These are phyloP conservation scores for Alectoris magna DNA, from an alignment of 2,797 vertebrate genomes.

Conservation along the genomic window DNA sequence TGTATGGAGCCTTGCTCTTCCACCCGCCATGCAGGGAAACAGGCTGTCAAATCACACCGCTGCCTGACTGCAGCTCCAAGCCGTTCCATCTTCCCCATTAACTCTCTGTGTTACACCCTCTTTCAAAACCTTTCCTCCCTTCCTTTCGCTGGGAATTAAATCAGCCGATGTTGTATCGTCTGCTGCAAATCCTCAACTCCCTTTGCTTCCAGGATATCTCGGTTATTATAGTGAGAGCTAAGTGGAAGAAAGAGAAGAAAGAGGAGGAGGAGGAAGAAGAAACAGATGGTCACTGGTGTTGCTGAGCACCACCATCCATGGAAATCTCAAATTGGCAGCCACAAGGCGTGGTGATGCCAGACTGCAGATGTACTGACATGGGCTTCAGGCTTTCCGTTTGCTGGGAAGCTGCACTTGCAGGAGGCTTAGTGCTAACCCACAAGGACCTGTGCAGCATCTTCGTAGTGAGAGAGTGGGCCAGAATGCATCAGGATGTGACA, in stretches of 20 bases:
- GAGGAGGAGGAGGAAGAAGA: not conserved
- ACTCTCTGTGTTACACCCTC: not conserved
- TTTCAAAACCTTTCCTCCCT: not conserved
- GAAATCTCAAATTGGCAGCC: constrained; percentile 6
- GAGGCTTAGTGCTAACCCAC: not conserved
- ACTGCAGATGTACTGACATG: constrained; percentile 8
- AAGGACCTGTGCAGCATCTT: not conserved
- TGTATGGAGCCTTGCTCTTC: not conserved
- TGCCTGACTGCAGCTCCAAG: not conserved
- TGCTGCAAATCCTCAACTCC: not conserved
- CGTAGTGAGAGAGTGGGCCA: not conserved
- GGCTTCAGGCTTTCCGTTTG: not conserved
- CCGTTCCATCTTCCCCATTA: not conserved
- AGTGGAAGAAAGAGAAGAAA: not conserved
- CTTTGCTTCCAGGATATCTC: not conserved
- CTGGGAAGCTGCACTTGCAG: not conserved
- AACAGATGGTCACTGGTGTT: constrained; percentile 31
- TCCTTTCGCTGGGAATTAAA: not conserved
- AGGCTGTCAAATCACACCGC: not conserved
- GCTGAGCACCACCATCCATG: not conserved
- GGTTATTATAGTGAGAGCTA: not conserved
- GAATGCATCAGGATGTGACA: not conserved
- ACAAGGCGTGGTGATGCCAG: not conserved
- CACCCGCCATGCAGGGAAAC: not conserved
- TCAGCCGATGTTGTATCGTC: not conserved